Conservation (phyloP, 1,140 invertebrate genomes). For the Solenopsis invicta region DNA sequence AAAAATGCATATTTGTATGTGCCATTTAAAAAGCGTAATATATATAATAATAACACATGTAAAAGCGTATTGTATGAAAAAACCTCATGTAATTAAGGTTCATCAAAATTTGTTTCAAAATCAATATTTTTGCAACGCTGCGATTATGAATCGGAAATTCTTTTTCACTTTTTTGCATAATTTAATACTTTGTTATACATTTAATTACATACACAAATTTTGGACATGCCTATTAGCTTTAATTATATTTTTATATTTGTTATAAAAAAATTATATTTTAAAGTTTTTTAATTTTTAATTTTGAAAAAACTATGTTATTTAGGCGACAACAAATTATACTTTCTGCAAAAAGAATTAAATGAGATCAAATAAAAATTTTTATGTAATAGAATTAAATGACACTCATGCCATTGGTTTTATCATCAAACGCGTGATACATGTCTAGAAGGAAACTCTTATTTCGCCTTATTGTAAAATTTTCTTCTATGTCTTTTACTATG, state of each 20-base stretch:
- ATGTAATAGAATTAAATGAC: not conserved
- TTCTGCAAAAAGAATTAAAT: not conserved
- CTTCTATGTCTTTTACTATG: slow-evolving; percentile 21
- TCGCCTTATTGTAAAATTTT: slow-evolving; percentile 32
- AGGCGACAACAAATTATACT: not conserved
- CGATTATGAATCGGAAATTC: not conserved
- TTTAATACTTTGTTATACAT: slow-evolving; percentile 29
- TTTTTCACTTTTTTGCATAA: slow-evolving; percentile 9
- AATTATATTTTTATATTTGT: not conserved
- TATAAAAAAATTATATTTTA: not conserved
- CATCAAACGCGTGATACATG: not conserved
- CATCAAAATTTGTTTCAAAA: not conserved
- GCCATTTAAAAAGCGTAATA: not conserved
- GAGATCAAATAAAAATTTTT: slow-evolving; percentile 20
- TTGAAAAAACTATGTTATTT: not conserved
- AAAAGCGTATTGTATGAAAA: slow-evolving; percentile 29
- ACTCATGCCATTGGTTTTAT: not conserved
- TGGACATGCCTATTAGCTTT: not conserved
- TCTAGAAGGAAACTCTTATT: not conserved
- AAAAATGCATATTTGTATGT: slow-evolving; percentile 40
- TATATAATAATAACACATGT: not conserved
- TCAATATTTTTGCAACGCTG: not conserved
- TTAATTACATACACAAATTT: slow-evolving; percentile 3
- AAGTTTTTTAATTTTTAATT: not conserved
- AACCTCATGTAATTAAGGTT: not conserved